phyloP scores from a whole-genome alignment of 2,888 invertebrate species.

The Melanophora roralis region DNA sequence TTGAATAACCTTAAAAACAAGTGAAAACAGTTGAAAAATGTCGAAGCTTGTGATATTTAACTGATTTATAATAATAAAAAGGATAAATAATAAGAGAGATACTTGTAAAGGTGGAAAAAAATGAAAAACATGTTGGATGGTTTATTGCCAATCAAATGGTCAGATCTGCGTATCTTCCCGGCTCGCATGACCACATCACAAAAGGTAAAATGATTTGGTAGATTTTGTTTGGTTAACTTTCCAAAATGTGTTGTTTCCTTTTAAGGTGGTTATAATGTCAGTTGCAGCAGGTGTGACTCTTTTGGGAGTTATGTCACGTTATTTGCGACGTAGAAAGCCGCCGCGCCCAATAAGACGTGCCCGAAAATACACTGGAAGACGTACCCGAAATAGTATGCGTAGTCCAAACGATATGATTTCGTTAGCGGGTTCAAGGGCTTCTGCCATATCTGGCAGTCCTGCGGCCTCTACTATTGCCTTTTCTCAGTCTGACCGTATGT shows the following conservation, averaged over 20 bases:
- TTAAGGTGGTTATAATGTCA: conserved; percentile 77
- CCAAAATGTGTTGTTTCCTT: neutral
- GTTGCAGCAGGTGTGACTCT: conserved; percentile 84
- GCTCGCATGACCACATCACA: conserved; percentile 75
- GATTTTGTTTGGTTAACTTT: neutral
- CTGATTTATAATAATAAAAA: neutral
- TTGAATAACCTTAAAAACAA: conserved; percentile 39
- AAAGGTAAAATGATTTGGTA: conserved; percentile 69
- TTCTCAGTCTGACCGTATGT: conserved; percentile 80
- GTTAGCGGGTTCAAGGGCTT: conserved; percentile 82
- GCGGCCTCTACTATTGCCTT: conserved; percentile 79
- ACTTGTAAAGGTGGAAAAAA: neutral
- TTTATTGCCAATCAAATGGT: conserved; percentile 69
- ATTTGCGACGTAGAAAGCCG: conserved; percentile 84
- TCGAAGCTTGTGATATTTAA: neutral
- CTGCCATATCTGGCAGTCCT: conserved; percentile 80
- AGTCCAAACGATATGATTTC: conserved; percentile 85
- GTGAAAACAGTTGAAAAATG: conserved; percentile 26
- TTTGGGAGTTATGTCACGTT: conserved; percentile 89
- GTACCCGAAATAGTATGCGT: conserved; percentile 80
- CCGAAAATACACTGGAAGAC: conserved; percentile 80
- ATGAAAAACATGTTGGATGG: conserved; percentile 64
- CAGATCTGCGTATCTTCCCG: conserved; percentile 70
- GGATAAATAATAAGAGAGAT: too few relatives aligned
- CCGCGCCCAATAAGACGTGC: conserved; percentile 81